Base-by-base conservation (phyloP, 2,888 invertebrate genomes). In the Smittia aterrima region DNA sequence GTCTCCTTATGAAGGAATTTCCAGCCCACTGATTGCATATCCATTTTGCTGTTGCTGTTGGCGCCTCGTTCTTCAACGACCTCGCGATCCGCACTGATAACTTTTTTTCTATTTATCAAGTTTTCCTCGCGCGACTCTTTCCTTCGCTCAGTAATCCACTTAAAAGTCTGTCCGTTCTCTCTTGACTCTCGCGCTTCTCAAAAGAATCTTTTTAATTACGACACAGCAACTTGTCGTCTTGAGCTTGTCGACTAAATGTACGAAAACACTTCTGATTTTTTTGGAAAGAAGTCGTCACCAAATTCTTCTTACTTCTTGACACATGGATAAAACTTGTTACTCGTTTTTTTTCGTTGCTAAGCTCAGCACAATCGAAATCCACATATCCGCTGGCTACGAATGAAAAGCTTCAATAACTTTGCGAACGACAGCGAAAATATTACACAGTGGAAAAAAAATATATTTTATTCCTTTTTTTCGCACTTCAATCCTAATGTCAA, bases 1-100 rank as follows among this genome's bases (percentile, higher is more conserved):
- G 79, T 80, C 78, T 80, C 79, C 75, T 79, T 78, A 75, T 78
- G 79, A 41, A 79, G 77, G 76, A 79, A 79, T 76, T 78, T 78
- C 79, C 79, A 80, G n/a, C 80, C 79, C 40, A 79, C 64, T 7
- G 79, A 78, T 66, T 78, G 76, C 74, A 78, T 77, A 13, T 64
- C 64, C 27, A 27, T 64, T 4, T 27, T 20, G 7, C 20, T 58
- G 27, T 27, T 20, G 7, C 20, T 58, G 58, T 27, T 64, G 64
- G 20, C 18, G 58, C 7, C 58, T 47, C 47, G 7, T 47, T 47
- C 7, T 13, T 3, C 7, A 6, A n/a, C 47, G 47, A 47, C 47
- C 47, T 47, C 47, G 16, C 47, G 16, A 2, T 47, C n/a, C 4
- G 4, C n/a, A 58, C 58, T 58, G 58, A 58, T 58, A 22, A 58